These are phyloP conservation scores for Heliconius congener DNA, from an alignment of 1,140 invertebrate species.

Conservation along the genomic window DNA sequence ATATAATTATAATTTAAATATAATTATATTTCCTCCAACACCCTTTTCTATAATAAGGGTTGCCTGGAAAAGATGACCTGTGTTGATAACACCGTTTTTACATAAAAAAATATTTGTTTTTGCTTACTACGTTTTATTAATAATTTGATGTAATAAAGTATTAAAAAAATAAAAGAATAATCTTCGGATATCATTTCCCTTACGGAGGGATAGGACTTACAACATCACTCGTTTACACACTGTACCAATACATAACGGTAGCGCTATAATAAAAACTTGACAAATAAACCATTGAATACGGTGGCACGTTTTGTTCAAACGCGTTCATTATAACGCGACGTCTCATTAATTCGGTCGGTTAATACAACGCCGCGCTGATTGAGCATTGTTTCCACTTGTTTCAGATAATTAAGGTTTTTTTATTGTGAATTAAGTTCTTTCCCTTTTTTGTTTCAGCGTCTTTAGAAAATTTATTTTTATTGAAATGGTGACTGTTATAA, in stretches of 20 bases:
- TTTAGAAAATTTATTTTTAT: conserved; percentile 4
- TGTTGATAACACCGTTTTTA: too few species aligned
- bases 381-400: conserved; percentile 11
- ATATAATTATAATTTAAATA: too few species aligned
- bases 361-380: conserved; percentile 2
- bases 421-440: conserved; percentile 8
- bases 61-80: too few species aligned
- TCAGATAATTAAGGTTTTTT: not conserved
- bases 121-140: too few species aligned
- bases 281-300: not conserved
- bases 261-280: not conserved
- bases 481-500: not conserved
- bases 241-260: not conserved
- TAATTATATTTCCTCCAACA: too few species aligned
- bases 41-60: too few species aligned
- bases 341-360: conserved; percentile 15
- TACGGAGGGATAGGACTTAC: too few species aligned
- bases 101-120: too few species aligned
- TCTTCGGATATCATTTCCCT: too few species aligned
- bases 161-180: too few species aligned
- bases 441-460: not conserved
- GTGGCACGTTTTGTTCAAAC: not conserved
- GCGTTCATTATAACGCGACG: conserved; percentile 10
- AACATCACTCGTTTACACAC: too few species aligned
- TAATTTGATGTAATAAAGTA: too few species aligned